Evolutionary conservation across 1,140 invertebrate species (phyloP), one percentile per base, ranked within the genome.

Genomic region (Sitodiplosis mosellana): DNA sequence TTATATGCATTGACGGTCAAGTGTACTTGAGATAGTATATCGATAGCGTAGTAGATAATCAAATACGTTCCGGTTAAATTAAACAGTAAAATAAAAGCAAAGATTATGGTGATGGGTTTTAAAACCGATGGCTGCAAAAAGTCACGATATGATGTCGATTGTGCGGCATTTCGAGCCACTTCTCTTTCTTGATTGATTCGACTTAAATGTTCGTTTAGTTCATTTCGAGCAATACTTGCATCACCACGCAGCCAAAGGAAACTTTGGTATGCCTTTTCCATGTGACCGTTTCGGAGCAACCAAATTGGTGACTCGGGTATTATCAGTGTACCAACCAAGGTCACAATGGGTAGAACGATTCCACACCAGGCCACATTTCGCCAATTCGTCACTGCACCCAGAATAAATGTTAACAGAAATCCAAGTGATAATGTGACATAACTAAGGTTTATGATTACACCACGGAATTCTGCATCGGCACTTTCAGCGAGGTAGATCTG

Each of bases 291-390:
- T 20, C 74, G 67, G 0, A 78, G 66, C 5, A 83, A 62, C 81
- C 80, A 85, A 2, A 72, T 72, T 1, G 82, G 81, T 49, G 77
- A 80, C 57, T 85, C 81, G 0, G 81, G 81, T 33, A 81, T 69
- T 41, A 75, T 66, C 48, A 71, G 70, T 6, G 83, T 61, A 10
- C 73, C 67, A 1, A 75, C 47, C 15, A 77, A 60, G 0, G 76
- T 69, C 17, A 76, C 21, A 1, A 64, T 27, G 0, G 80, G 80
- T 20, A 82, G 57, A 19, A 77, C 58, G 17, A 70, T 69, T 33
- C 74, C 75, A 17, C 73, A 67, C 52, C 69, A 70, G 2, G 81
- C 78, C 37, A 83, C 78, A 12, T 59, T 59, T 33, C 76, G 57
- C 81, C 81, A 85, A 12, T 70, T 63, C 3, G 81, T 60, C 8